Conservation (phyloP, 2,797 vertebrate genomes). For the Sparidentex hasta region DNA sequence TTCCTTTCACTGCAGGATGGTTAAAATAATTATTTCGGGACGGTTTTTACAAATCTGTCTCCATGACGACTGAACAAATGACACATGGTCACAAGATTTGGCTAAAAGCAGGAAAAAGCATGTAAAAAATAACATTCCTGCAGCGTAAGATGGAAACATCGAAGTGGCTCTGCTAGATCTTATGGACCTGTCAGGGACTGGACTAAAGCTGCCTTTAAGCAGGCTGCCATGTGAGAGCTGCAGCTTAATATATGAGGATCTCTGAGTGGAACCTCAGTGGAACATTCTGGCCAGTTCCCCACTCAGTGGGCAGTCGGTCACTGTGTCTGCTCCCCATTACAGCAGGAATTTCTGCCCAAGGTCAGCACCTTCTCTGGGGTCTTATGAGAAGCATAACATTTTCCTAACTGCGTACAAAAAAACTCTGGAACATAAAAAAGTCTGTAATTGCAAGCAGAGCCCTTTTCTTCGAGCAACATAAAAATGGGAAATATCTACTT, state of each 20-base stretch:
- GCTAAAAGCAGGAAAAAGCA: background rate
- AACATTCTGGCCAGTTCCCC: constrained; percentile 21
- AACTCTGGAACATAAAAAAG: constrained; percentile 46
- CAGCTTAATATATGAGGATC: constrained; percentile 22
- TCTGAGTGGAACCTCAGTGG: constrained; percentile 37
- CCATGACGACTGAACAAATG: background rate
- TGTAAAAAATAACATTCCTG: constrained; percentile 1
- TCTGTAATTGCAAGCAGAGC: constrained; percentile 67
- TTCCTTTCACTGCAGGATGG: too few species aligned
- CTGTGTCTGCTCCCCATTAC: constrained; percentile 62
- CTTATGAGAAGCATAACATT: constrained; percentile 71
- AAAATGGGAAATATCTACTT: constrained; percentile 50
- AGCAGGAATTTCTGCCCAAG: constrained; percentile 41
- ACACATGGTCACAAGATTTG: background rate
- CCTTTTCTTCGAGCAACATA: constrained; percentile 39
- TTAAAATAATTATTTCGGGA: too few species aligned
- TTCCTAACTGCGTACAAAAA: constrained; percentile 59
- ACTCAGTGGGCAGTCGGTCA: constrained; percentile 42
- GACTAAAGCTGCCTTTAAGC: constrained; percentile 24
- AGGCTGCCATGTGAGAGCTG: constrained; percentile 11
- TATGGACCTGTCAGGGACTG: constrained; percentile 40
- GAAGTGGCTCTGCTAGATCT: constrained; percentile 25
- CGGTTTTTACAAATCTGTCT: background rate
- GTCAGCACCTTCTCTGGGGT: constrained; percentile 60
- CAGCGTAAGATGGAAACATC: background rate